Conservation (phyloP, 2,888 invertebrate genomes). For the Chaitophorus viminalis region DNA sequence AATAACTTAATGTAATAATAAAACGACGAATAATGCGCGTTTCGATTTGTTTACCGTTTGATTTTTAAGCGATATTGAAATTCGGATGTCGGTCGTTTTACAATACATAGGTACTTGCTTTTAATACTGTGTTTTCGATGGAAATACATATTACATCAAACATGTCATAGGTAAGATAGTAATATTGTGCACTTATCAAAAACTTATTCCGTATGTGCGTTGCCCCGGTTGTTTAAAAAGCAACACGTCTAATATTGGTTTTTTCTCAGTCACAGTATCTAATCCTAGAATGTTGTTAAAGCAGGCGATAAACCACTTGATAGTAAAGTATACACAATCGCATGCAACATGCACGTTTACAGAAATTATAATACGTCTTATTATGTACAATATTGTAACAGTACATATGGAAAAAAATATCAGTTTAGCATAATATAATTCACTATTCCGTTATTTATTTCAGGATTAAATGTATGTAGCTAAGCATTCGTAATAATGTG, state of each 20-base stretch:
- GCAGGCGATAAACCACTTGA: background rate
- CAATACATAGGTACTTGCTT: too few relatives aligned
- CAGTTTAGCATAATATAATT: background rate
- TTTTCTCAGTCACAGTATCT: background rate
- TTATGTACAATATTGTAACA: conserved; percentile 9
- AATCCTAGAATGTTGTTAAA: background rate
- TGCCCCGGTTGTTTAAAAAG: background rate
- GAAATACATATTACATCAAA: too few relatives aligned
- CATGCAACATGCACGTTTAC: background rate
- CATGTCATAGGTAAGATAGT: too few relatives aligned
- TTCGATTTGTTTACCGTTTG: too few relatives aligned
- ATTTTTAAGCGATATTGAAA: too few relatives aligned
- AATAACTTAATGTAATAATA: background rate
- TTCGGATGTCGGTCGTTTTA: too few relatives aligned
- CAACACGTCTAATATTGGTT: background rate
- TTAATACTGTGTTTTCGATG: too few relatives aligned
- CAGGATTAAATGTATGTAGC: background rate
- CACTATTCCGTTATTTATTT: too few relatives aligned
- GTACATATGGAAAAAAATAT: background rate
- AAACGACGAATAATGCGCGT: background rate
- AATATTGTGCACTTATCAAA: too few relatives aligned
- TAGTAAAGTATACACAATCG: background rate
- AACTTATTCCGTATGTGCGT: too few relatives aligned
- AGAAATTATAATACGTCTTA: background rate
- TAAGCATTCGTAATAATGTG: too few relatives aligned